Evolutionary conservation across 2,888 invertebrate genomes (phyloP).

Genomic region (Rhopalosiphum nymphaeae): DNA sequence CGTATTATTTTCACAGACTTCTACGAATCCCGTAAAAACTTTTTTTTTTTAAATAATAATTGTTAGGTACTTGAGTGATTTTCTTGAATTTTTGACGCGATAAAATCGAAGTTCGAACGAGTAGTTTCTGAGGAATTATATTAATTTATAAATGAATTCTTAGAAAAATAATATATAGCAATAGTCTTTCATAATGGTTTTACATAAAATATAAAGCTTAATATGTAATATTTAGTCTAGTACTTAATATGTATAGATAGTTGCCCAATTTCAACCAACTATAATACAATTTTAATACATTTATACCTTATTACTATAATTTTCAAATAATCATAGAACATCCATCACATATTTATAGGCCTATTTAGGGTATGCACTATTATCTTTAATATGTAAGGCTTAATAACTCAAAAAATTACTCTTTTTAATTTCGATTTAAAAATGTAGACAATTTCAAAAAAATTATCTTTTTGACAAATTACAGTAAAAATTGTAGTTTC

Average conservation of each 20-base stretch:
- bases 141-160: too few relatives aligned
- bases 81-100: neutral
- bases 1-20: neutral
- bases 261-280: neutral
- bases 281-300: neutral
- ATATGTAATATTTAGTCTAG: neutral
- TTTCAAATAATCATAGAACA: neutral
- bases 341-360: neutral
- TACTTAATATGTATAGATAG: neutral
- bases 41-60: neutral
- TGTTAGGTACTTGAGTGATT: too few relatives aligned
- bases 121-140: neutral
- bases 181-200: neutral
- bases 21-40: neutral
- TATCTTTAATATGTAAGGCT: neutral
- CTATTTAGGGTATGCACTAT: neutral
- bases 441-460: too few relatives aligned
- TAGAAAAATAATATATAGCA: too few relatives aligned
- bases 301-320: neutral
- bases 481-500: neutral
- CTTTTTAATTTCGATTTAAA: neutral
- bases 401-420: neutral
- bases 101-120: neutral
- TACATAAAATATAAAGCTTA: neutral
- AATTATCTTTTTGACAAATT: neutral